Evolutionary conservation across 2,113 vertebrate species (phyloP).

Genomic region (Scomber scombrus): DNA sequence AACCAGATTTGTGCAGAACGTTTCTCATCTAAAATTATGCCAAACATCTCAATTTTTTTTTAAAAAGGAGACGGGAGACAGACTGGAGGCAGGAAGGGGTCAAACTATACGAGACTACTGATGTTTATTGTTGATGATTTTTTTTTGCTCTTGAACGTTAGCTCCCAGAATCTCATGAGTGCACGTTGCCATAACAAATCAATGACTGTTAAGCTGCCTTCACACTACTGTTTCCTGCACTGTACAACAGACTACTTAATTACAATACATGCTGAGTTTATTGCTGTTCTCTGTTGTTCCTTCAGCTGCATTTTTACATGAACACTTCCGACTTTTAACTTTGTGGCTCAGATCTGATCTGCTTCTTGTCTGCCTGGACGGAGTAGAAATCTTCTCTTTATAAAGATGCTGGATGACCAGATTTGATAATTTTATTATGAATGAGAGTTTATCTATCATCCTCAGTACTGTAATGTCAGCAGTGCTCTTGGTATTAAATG

Average conservation of each 20-base stretch:
- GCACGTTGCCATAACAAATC: conserved; percentile 30
- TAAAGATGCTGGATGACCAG: too few species aligned
- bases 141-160: conserved; percentile 1
- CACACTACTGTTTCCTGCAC: conserved; percentile 49
- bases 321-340: conserved; percentile 31
- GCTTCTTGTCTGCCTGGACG: not conserved
- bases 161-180: conserved; percentile 6
- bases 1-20: not conserved
- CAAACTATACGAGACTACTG: conserved; percentile 63
- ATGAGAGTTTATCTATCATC: not conserved
- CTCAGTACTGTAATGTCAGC: not conserved
- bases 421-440: not conserved
- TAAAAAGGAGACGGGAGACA: not conserved
- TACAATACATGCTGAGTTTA: not conserved
- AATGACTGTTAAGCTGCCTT: conserved; percentile 33
- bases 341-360: not conserved
- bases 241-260: conserved; percentile 38
- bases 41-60: conserved; percentile 16
- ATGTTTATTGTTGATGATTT: conserved; percentile 31
- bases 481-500: not conserved
- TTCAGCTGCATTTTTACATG: conserved; percentile 15
- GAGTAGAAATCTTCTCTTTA: too few species aligned
- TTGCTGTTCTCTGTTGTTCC: conserved; percentile 7
- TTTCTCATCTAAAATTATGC: not conserved
- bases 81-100: not conserved